phyloP scores from a whole-genome alignment of 2,797 vertebrate genomes.

The Microchirus variegatus region DNA sequence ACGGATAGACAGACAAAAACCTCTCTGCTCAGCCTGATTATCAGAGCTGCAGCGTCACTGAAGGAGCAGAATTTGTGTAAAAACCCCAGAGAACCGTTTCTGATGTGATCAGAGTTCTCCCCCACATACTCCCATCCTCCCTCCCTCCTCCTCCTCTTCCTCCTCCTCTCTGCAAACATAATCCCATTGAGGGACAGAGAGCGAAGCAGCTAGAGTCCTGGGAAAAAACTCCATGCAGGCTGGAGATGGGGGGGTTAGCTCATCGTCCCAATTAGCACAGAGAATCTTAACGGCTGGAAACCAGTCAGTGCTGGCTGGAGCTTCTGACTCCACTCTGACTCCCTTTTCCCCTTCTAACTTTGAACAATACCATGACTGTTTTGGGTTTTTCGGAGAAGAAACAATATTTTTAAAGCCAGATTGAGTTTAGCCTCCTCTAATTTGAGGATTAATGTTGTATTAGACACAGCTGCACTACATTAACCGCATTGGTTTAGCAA shows the following conservation, averaged over 20 bases:
- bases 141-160: constrained; percentile 12
- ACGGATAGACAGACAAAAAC: not conserved
- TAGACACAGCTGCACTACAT: no score
- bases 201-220: constrained; percentile 80
- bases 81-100: constrained; percentile 78
- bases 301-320: constrained; percentile 39
- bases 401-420: no score
- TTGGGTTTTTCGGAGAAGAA: no score
- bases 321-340: not conserved
- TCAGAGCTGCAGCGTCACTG: constrained; percentile 47
- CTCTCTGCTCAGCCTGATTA: constrained; percentile 56
- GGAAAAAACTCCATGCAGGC: constrained; percentile 81
- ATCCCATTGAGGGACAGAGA: constrained; percentile 84
- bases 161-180: constrained; percentile 71
- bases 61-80: constrained; percentile 74
- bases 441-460: no score
- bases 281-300: constrained; percentile 71
- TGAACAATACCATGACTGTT: no score
- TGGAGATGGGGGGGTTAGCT: constrained; percentile 59
- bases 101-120: constrained; percentile 80
- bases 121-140: constrained; percentile 17
- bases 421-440: no score
- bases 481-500: no score
- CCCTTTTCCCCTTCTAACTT: no score
- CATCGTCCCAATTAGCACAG: constrained; percentile 85